Conservation (phyloP, 2,888 invertebrate genomes). For the Taphrorychus bicolor region DNA sequence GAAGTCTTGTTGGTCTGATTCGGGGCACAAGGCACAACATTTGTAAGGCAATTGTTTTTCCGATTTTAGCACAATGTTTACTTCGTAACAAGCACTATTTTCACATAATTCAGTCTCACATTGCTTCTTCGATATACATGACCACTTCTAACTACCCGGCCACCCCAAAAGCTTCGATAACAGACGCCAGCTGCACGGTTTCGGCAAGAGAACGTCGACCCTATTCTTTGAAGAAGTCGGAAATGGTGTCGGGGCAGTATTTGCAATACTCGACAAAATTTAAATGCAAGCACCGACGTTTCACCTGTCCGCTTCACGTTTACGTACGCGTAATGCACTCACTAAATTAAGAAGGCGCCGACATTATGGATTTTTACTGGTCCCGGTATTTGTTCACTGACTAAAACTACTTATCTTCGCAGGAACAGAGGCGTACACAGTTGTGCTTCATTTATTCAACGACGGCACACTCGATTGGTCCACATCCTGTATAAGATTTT, state of each 20-base stretch:
- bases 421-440: slow-evolving; percentile 14
- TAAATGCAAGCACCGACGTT: slow-evolving; percentile 7
- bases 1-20: too few relatives aligned
- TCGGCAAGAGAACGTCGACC: slow-evolving; percentile 11
- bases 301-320: slow-evolving; percentile 22
- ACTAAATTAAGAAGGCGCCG: slow-evolving; percentile 28
- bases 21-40: too few relatives aligned
- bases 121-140: background rate
- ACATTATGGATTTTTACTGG: slow-evolving; percentile 28
- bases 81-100: background rate
- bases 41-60: too few relatives aligned
- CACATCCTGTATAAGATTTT: background rate
- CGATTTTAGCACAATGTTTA: too few relatives aligned
- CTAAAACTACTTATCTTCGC: slow-evolving; percentile 8
- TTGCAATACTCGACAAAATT: slow-evolving; percentile 19
- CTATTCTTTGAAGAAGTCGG: slow-evolving; percentile 9
- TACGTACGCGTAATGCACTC: slow-evolving; percentile 20
- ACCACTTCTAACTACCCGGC: background rate
- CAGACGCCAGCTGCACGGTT: slow-evolving; percentile 3
- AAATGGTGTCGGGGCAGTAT: slow-evolving; percentile 15
- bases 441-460: background rate
- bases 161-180: slow-evolving; percentile 7
- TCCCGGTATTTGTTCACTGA: slow-evolving; percentile 6
- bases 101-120: too few relatives aligned
- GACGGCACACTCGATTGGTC: background rate